Base-by-base conservation (phyloP, 2,888 invertebrate genomes). In the Polydrusus tereticollis region DNA sequence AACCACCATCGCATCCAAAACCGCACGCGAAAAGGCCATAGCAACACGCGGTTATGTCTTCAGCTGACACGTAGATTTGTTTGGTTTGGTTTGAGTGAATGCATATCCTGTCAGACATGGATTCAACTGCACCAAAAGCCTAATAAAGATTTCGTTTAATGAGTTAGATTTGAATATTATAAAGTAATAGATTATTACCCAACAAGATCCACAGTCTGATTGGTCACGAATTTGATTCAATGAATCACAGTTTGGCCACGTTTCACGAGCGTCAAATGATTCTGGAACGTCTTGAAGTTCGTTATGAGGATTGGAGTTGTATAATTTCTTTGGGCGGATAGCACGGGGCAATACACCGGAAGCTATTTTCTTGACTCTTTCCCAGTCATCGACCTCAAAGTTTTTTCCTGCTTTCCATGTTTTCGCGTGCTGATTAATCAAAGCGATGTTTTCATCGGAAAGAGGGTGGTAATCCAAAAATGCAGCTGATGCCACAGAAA, bases 141-240 rank as follows among this genome's bases (percentile, higher is more conserved):
- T 89, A 23, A 41, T 21, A 41, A 4, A 36, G 2, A 36, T 33
- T 18, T 33, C 2, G 16, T 16, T 38, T 29, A 14, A 29, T 26
- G 33, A 33, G 4, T 75, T 55, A 23, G 43, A 7, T 21, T 7
- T 29, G 29, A 5, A 5, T 29, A 29, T 5, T 29, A 14, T 43
- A 20, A 55, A 65, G 36, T 16, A 16, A n/a, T 41, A n/a, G 26
- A 23, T 21, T 8, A 36, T 76, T 71, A 88, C 88, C 95, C 95
- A 95, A 85, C 96, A 96, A 29, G 94, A 94, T 20, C 96, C 96
- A 83, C 96, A 96, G n/a, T 92, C 91, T 4, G 93, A 93, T 83
- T 94, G 94, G 84, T 94, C 94, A 73, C 94, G 87, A 63, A 94
- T 89, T 85, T 93, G 92, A 55, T 87, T 87, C 76, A 96, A 89